Evolutionary conservation across 2,888 invertebrate species (phyloP).

Genomic region (Scaptomyza parva): DNA sequence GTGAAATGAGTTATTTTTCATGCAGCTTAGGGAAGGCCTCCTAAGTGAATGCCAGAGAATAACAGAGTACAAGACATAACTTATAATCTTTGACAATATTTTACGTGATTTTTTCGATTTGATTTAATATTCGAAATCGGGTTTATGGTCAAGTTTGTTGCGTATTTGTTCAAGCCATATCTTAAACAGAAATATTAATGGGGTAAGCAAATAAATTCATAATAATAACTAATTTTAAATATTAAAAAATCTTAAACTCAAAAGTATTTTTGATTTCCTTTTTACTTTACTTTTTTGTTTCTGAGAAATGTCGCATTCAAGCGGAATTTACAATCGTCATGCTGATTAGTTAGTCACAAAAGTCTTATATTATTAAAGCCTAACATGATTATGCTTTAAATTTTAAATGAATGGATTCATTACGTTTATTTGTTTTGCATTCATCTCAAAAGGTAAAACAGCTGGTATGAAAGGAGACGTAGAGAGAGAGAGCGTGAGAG

Average conservation of each 20-base stretch:
- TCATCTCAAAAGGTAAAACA: constrained; percentile 6
- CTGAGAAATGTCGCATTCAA: background rate
- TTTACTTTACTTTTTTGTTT: no score
- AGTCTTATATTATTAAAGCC: background rate
- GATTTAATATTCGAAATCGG: background rate
- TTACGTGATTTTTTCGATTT: background rate
- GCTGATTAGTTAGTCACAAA: background rate
- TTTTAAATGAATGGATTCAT: background rate
- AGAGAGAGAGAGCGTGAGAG: background rate
- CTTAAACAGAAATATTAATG: no score
- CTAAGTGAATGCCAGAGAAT: background rate
- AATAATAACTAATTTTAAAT: no score
- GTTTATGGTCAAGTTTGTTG: background rate
- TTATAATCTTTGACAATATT: background rate
- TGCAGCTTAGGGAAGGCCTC: background rate
- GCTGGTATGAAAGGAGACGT: constrained; percentile 13
- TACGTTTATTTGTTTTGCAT: background rate
- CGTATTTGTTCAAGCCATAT: background rate
- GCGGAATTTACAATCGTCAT: background rate
- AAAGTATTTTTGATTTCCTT: no score
- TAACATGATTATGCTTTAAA: background rate
- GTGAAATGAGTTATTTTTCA: constrained; percentile 14
- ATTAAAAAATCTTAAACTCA: no score
- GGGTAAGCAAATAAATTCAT: no score
- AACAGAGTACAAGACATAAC: background rate